These are phyloP conservation scores for Penaeus monodon DNA, from an alignment of 2,888 invertebrate species.

Conservation along the genomic window DNA sequence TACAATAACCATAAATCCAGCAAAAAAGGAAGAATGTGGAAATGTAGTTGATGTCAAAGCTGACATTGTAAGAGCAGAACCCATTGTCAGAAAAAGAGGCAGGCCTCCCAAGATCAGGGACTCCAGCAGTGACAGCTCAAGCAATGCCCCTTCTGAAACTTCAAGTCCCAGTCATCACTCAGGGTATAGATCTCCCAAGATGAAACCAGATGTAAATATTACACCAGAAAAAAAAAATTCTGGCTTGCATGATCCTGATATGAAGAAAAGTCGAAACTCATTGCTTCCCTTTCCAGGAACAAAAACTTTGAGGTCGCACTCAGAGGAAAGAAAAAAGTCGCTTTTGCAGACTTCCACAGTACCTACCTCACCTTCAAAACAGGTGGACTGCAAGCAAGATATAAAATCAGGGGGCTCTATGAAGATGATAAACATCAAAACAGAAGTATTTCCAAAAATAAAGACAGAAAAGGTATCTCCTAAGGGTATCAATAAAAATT, in stretches of 20 bases:
- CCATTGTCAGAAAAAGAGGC: slow-evolving; percentile 42
- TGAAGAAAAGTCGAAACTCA: slow-evolving; percentile 16
- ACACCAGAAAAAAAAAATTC: slow-evolving; percentile 25
- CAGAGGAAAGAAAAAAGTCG: slow-evolving; percentile 41
- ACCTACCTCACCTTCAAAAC: slow-evolving; percentile 24
- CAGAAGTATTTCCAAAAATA: slow-evolving; percentile 49
- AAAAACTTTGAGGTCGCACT: slow-evolving; percentile 36
- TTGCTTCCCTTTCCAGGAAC: slow-evolving; percentile 19
- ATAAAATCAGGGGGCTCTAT: slow-evolving; percentile 80
- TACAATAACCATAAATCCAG: slow-evolving; percentile 24
- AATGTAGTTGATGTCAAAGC: slow-evolving; percentile 44
- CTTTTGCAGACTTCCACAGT: slow-evolving; percentile 20
- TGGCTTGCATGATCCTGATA: slow-evolving; percentile 21
- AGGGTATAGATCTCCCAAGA: slow-evolving; percentile 1
- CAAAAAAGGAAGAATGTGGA: slow-evolving; percentile 35
- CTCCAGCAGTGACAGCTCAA: slow-evolving; percentile 35
- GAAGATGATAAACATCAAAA: slow-evolving; percentile 43
- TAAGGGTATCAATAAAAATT: slow-evolving; percentile 45
- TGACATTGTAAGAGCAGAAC: slow-evolving; percentile 16
- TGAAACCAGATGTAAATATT: slow-evolving; percentile 20
- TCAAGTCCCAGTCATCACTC: slow-evolving; percentile 8
- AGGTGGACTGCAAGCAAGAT: slow-evolving; percentile 36
- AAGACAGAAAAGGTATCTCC: slow-evolving; percentile 62
- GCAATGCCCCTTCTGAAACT: slow-evolving; percentile 1
- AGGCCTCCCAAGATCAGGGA: slow-evolving; percentile 61